Percentiles rank a stretch among this genome's conserved stretches.
These are phyloP conservation scores for Leptopilina clavipes DNA, from an alignment of 1,140 invertebrate species.

Conservation along the genomic window DNA sequence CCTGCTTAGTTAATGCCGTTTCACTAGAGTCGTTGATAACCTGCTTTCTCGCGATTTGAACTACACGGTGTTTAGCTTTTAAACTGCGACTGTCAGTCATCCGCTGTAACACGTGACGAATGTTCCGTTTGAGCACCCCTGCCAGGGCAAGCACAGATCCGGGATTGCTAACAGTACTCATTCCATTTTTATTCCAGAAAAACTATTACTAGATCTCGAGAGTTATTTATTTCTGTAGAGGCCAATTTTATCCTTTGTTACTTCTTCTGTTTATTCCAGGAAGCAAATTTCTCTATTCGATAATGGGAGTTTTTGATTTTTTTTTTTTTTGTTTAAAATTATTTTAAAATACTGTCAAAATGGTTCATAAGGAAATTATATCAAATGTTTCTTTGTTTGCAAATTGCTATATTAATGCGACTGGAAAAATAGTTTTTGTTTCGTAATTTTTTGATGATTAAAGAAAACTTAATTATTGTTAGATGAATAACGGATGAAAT, in stretches of 20 bases:
- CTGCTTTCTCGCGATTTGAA: conserved; percentile 55
- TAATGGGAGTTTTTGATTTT: too few species aligned
- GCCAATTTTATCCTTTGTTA: background rate
- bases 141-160: conserved; percentile 52
- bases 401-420: too few species aligned
- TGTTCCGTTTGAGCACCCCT: conserved; percentile 65
- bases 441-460: too few species aligned
- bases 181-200: background rate
- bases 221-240: background rate
- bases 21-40: conserved; percentile 52
- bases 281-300: too few species aligned
- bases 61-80: background rate
- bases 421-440: too few species aligned
- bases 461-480: too few species aligned
- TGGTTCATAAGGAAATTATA: too few species aligned
- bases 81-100: conserved; percentile 48
- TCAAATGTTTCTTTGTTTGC: too few species aligned
- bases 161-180: conserved; percentile 39
- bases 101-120: conserved; percentile 60
- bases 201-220: background rate
- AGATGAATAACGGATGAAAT: too few species aligned
- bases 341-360: too few species aligned
- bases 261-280: too few species aligned
- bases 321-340: too few species aligned
- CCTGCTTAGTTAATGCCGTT: conserved; percentile 41